Percentiles rank a stretch among this genome's conserved stretches.
Evolutionary conservation across 2,888 invertebrate genomes (phyloP).

Genomic region (Subacronicta megacephala): DNA sequence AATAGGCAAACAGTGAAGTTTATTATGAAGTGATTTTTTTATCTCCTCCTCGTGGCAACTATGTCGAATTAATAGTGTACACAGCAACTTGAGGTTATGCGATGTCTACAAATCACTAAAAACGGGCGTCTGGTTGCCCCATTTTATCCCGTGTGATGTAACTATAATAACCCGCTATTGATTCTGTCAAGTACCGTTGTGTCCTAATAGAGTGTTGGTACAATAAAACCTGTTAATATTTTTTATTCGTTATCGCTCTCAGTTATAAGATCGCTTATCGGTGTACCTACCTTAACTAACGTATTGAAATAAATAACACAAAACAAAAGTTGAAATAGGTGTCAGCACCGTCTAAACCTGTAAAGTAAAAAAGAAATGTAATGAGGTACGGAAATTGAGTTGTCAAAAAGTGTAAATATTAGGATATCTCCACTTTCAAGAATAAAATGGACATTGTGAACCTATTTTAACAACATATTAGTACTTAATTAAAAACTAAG

Average conservation of each 20-base stretch:
- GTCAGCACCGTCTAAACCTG: background rate
- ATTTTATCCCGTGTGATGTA: conserved; percentile 2
- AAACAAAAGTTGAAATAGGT: background rate
- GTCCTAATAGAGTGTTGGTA: conserved; percentile 8
- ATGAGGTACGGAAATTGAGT: background rate
- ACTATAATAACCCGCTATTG: conserved; percentile 18
- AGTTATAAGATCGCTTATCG: background rate
- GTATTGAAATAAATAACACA: too few species aligned
- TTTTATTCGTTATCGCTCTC: conserved; percentile 24
- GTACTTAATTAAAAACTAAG: too few species aligned
- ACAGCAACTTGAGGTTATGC: too few species aligned
- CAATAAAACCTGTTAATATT: conserved; percentile 17
- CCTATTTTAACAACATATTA: background rate
- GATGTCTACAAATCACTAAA: too few species aligned
- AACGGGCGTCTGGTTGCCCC: too few species aligned
- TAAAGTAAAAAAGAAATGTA: background rate
- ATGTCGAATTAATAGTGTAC: too few species aligned
- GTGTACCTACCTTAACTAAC: too few species aligned
- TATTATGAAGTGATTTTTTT: too few species aligned
- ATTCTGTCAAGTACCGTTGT: conserved; percentile 17
- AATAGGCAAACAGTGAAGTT: too few species aligned
- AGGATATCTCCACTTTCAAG: conserved; percentile 15
- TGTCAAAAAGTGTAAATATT: background rate
- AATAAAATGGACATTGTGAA: background rate
- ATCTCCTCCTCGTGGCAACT: too few species aligned